Evolutionary conservation across 1,140 invertebrate species (phyloP).

Genomic region (Epicauta chinensis): DNA sequence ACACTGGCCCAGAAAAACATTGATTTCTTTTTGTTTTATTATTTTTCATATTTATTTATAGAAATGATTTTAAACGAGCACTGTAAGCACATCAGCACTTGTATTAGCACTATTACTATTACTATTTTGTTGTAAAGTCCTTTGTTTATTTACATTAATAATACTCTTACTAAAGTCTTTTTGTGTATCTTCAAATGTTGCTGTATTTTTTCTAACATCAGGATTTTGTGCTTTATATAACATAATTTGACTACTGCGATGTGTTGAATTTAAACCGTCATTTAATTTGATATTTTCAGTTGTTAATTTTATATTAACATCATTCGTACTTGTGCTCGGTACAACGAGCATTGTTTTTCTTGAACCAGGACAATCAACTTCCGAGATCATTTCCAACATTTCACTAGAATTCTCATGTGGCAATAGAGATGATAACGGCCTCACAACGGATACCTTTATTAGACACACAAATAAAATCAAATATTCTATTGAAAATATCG

Average conservation of each 20-base stretch:
- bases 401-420: constrained; percentile 46
- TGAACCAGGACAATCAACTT: constrained; percentile 45
- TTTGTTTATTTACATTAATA: constrained; percentile 47
- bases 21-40: no score
- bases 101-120: constrained; percentile 24
- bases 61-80: constrained; percentile 34
- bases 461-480: no score
- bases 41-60: no score
- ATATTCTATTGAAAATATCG: no score
- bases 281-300: constrained; percentile 27
- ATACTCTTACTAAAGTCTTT: constrained; percentile 74
- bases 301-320: constrained; percentile 29
- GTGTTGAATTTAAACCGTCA: constrained; percentile 42
- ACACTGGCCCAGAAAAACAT: constrained; percentile 26
- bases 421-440: constrained; percentile 49
- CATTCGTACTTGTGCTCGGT: constrained; percentile 36
- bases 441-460: constrained; percentile 41
- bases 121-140: constrained; percentile 38
- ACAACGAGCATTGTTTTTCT: constrained; percentile 40
- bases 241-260: constrained; percentile 55
- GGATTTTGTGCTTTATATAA: constrained; percentile 67
- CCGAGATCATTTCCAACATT: constrained; percentile 57
- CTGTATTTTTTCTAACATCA: constrained; percentile 72
- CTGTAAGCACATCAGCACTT: constrained; percentile 38
- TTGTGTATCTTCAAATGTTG: constrained; percentile 59